Percentiles rank a stretch among this genome's conserved stretches.
Conservation (phyloP, 2,888 invertebrate species). For the Athalia rosae region DNA sequence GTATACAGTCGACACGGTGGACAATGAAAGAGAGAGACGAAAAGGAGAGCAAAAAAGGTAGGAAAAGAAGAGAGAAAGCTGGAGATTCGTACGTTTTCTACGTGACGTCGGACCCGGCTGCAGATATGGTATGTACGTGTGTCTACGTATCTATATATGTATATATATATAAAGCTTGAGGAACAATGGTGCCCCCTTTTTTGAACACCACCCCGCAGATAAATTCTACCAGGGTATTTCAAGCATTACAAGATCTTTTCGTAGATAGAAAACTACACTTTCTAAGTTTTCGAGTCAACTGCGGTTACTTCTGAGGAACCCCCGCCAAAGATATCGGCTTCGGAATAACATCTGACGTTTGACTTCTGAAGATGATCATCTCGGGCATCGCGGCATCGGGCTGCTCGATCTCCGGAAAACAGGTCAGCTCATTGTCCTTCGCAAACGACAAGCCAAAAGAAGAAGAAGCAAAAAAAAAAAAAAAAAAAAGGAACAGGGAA, state of each 20-base stretch:
- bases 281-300: background rate
- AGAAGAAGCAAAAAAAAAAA: too few species aligned
- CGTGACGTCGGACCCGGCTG: slow-evolving; percentile 35
- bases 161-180: background rate
- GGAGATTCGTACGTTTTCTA: slow-evolving; percentile 24
- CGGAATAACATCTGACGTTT: slow-evolving; percentile 25
- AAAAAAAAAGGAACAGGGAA: too few species aligned
- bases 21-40: slow-evolving; percentile 41
- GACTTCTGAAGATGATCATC: background rate
- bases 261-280: slow-evolving; percentile 33
- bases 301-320: slow-evolving; percentile 39
- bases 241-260: slow-evolving; percentile 44
- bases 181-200: slow-evolving; percentile 44
- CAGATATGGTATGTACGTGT: too few species aligned
- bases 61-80: slow-evolving; percentile 46
- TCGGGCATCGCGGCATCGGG: too few species aligned
- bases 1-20: slow-evolving; percentile 32
- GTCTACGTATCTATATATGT: too few species aligned
- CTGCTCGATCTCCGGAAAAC: slow-evolving; percentile 26
- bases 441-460: slow-evolving; percentile 26
- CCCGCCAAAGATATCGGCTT: background rate
- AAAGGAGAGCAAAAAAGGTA: background rate
- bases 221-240: slow-evolving; percentile 39
- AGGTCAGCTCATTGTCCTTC: slow-evolving; percentile 41
- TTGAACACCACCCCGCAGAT: slow-evolving; percentile 40